Percentiles rank a stretch among this genome's conserved stretches.
Conservation (phyloP, 2,113 vertebrate species). For the Phalacrocorax brasilianus region DNA sequence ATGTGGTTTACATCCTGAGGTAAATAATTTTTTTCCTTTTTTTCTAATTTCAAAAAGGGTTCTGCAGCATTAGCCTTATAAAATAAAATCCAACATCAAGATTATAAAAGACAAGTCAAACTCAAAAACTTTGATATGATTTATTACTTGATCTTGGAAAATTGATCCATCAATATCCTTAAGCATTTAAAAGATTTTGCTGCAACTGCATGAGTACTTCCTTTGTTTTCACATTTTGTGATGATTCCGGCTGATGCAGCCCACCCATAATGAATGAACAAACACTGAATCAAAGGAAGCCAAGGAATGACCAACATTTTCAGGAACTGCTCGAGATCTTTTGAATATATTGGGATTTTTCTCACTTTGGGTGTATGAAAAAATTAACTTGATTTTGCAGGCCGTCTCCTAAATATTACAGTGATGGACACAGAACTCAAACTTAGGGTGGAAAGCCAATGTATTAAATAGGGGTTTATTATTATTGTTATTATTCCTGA, state of each 20-base stretch:
- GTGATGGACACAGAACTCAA: neutral
- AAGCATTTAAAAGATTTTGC: neutral
- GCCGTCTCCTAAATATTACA: neutral
- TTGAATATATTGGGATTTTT: neutral
- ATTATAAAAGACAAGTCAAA: neutral
- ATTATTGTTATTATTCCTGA: neutral
- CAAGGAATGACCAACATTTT: neutral
- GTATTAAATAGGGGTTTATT: neutral
- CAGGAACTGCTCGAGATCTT: neutral
- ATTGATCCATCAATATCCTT: neutral
- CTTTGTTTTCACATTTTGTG: neutral
- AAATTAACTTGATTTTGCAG: neutral
- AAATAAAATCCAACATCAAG: neutral
- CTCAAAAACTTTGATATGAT: neutral
- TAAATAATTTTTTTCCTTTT: neutral
- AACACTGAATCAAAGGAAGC: neutral
- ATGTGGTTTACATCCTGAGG: neutral
- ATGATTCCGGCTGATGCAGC: neutral
- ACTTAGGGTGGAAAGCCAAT: neutral
- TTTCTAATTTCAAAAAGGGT: neutral
- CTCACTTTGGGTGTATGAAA: neutral
- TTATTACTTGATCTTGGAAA: neutral
- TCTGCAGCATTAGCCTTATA: neutral
- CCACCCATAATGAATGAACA: neutral
- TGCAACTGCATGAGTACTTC: neutral